These are phyloP conservation scores for Grapholita molesta DNA, from an alignment of 1,140 invertebrate genomes.

Conservation along the genomic window DNA sequence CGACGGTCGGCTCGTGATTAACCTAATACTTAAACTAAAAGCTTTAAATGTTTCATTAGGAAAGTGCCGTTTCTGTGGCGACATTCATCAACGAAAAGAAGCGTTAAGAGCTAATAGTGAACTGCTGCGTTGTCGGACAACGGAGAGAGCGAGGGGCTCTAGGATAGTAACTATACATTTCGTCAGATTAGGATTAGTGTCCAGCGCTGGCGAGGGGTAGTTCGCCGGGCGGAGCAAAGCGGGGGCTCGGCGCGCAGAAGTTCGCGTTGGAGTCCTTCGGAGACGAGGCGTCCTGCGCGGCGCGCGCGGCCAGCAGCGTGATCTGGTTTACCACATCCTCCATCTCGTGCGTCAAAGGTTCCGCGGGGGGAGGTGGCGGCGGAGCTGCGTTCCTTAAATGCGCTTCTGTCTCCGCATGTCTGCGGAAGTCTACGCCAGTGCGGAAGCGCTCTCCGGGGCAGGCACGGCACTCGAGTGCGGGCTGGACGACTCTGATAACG, in stretches of 20 bases:
- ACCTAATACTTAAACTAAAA: constrained; percentile 74
- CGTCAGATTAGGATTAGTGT: constrained; percentile 73
- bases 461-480: constrained; percentile 84
- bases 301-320: constrained; percentile 85
- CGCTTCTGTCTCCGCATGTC: constrained; percentile 82
- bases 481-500: constrained; percentile 82
- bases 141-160: constrained; percentile 69
- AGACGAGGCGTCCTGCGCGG: constrained; percentile 77
- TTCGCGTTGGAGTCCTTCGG: constrained; percentile 74
- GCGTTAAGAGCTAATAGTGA: constrained; percentile 77
- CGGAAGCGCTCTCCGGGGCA: constrained; percentile 84
- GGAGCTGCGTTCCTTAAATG: constrained; percentile 70
- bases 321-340: constrained; percentile 91
- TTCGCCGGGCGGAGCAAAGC: constrained; percentile 77
- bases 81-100: constrained; percentile 72
- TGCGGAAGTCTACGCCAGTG: constrained; percentile 80
- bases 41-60: constrained; percentile 75
- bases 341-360: constrained; percentile 87
- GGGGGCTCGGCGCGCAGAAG: constrained; percentile 77
- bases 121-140: constrained; percentile 77
- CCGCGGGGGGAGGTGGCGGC: constrained; percentile 52
- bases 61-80: constrained; percentile 60
- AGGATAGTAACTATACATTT: constrained; percentile 76
- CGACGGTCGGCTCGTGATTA: constrained; percentile 53
- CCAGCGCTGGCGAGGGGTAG: constrained; percentile 79